These are phyloP conservation scores for Brachypteracias leptosomus DNA, from an alignment of 2,113 vertebrate species.

Conservation along the genomic window DNA sequence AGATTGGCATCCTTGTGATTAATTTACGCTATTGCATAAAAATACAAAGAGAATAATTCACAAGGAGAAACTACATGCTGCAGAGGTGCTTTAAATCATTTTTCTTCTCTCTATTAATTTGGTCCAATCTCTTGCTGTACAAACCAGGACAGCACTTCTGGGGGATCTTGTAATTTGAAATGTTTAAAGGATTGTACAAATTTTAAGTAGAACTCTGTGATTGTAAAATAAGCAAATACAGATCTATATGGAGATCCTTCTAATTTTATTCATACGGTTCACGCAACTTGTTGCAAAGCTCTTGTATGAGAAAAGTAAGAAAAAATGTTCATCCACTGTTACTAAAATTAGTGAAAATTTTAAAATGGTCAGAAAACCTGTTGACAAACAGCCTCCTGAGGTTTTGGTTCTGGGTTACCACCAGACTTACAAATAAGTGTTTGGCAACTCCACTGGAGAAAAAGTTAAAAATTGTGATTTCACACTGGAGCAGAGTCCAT, in stretches of 20 bases:
- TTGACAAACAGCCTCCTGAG: background rate
- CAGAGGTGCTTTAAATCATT: background rate
- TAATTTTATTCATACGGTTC: background rate
- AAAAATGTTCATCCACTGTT: background rate
- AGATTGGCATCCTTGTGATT: constrained; percentile 1
- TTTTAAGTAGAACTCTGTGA: background rate
- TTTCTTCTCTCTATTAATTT: background rate
- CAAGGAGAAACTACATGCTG: background rate
- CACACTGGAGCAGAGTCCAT: background rate
- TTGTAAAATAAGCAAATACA: background rate
- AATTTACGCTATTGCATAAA: background rate
- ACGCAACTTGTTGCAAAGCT: background rate
- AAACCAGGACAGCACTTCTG: background rate
- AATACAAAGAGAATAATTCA: background rate
- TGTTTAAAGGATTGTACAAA: background rate
- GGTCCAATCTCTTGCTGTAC: background rate
- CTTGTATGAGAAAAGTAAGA: background rate
- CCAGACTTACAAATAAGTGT: background rate
- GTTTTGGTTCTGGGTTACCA: background rate
- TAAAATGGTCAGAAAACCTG: background rate
- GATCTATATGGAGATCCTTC: background rate
- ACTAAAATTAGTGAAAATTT: background rate
- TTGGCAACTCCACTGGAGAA: background rate
- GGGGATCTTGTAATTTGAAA: background rate
- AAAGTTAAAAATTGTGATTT: background rate